Base-by-base conservation (phyloP, 1,140 invertebrate species). In the Neodiprion pinetum region DNA sequence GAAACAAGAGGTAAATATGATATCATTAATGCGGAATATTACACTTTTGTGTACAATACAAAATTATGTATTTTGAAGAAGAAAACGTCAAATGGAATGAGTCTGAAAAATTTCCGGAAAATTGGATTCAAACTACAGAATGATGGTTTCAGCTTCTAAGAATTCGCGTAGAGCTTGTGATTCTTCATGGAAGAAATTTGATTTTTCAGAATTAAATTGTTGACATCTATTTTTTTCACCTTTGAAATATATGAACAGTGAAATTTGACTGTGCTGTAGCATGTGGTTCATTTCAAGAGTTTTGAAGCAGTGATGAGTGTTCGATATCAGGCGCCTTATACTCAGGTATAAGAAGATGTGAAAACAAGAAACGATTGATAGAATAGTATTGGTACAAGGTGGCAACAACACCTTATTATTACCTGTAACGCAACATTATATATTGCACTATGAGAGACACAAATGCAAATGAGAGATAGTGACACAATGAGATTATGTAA, bases 51-150 rank as follows among this genome's bases (percentile, higher is more conserved):
- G 28, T 40, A 40, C 48, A 72, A 48, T 11, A 73, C 71, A 53
- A 17, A 73, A 78, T 69, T 74, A 77, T 21, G 61, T 14, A 3
- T n/a, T 66, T 21, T 21, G 14, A 66, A 66, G 3, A 66, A 66
- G 21, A 66, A 66, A 14, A 66, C 7, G 61, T 1, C 21, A n/a
- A 66, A 5, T 7, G 7, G 21, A 66, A 66, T 14, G 61, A 66
- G 21, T 21, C 14, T 66, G 14, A n/a, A 66, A 66, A 66, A 21
- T 21, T 14, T 14, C 61, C 4, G 12, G 17, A 65, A 65, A 70
- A 70, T 14, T 17, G 28, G 17, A 21, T 21, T 21, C 68, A 70
- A 70, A 12, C 68, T 40, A 4, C 14, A 70, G 28, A 17, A 28
- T 5, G 14, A 70, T 14, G 9, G 1, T 28, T 9, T 70, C 4